Base-by-base conservation (phyloP, 2,888 invertebrate genomes). In the Trissonchulus latispiculum region DNA sequence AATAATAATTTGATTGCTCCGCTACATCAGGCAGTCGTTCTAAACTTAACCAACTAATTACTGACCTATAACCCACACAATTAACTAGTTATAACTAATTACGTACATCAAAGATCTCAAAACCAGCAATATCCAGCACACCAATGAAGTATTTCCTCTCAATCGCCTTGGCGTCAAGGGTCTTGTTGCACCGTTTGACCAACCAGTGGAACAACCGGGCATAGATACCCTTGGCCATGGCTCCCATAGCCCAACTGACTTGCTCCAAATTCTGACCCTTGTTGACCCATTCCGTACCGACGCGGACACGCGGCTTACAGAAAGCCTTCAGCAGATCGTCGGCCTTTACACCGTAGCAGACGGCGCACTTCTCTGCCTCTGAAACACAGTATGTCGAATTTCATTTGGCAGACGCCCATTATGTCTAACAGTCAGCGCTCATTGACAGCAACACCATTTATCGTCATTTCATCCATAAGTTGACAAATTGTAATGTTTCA, bases 101-200 rank as follows among this genome's bases (percentile, higher is more conserved):
- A n/a, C 64, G 1, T 62, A 29, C 83, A 80, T 96, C 96, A 90
- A 97, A 97, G 88, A 97, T 97, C 88, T 97, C 96, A 87, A 97
- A 97, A 88, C 96, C 96, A 86, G 96, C 96, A 88, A 99, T 99
- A 93, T 99, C 99, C 90, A 99, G 90, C 86, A 99, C 99, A 92
- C 97, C 76, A 86, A 96, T 96, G 89, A 96, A 97, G 48, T 36
- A 31, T 59, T 70, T 59, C 86, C 95, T 91, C 89, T 96, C 96
- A 23, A 61, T 29, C 86, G 94, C 94, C 87, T 95, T 92, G 86
- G 95, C 96, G 88, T 96, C 96, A 85, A 97, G 89, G 82, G 96
- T 97, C 87, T 94, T 93, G 91, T 97, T 97, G 91, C 95, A 94
- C 87, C 94, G 94, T 89, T 92, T 93, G 85, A 97, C 96, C 84